Evolutionary conservation across 2,113 vertebrate genomes (phyloP).

Genomic region (Peucedramus taeniatus): DNA sequence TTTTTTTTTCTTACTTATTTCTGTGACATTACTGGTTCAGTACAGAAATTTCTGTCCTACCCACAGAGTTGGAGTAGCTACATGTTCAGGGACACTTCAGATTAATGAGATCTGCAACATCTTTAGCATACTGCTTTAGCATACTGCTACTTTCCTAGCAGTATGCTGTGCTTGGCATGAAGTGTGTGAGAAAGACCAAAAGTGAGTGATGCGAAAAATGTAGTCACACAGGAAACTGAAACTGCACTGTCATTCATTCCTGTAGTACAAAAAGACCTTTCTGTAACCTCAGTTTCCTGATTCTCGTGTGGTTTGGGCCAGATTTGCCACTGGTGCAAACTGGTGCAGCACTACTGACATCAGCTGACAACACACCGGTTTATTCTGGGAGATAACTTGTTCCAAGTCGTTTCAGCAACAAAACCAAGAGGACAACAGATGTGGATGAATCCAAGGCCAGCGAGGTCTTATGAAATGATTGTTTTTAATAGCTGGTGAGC

Average conservation of each 20-base stretch:
- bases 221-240: slow-evolving; percentile 51
- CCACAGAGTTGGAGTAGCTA: neutral
- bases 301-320: slow-evolving; percentile 10
- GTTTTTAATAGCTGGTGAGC: neutral
- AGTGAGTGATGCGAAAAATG: neutral
- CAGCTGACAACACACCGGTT: neutral
- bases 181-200: slow-evolving; percentile 32
- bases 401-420: neutral
- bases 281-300: slow-evolving; percentile 61
- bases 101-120: slow-evolving; percentile 9
- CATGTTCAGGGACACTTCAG: neutral
- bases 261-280: slow-evolving; percentile 46
- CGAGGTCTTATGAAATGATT: neutral
- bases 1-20: neutral
- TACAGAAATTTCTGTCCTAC: neutral
- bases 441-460: neutral
- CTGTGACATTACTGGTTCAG: neutral
- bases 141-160: neutral
- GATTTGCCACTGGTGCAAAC: slow-evolving; percentile 36
- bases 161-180: slow-evolving; percentile 6
- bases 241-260: slow-evolving; percentile 45
- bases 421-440: neutral
- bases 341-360: neutral
- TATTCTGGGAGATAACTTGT: neutral
- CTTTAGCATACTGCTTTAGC: too few relatives aligned